Conservation (phyloP, 2,113 vertebrate species). For the Turdus rufiventris region DNA sequence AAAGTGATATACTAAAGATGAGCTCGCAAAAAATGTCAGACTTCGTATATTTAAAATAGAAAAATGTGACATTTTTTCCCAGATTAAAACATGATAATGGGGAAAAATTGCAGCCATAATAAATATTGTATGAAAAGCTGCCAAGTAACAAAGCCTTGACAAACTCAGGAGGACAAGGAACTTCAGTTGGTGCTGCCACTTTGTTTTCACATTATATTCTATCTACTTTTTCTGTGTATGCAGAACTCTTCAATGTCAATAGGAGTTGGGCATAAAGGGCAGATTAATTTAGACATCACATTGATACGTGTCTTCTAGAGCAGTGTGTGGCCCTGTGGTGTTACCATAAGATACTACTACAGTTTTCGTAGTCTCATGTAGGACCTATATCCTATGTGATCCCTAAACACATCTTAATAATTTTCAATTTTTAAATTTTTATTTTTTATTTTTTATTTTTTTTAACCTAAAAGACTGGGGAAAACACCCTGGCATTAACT, state of each 20-base stretch:
- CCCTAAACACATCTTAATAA: not conserved
- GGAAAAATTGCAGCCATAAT: slow-evolving; percentile 61
- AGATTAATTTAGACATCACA: slow-evolving; percentile 21
- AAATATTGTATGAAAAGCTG: slow-evolving; percentile 68
- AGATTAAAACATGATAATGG: slow-evolving; percentile 63
- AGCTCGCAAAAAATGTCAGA: slow-evolving; percentile 51
- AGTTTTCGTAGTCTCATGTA: not conserved
- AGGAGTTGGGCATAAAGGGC: not conserved
- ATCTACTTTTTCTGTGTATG: not conserved
- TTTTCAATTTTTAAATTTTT: not conserved
- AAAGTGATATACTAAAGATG: not conserved
- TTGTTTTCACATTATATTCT: slow-evolving; percentile 31
- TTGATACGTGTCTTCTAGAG: not conserved
- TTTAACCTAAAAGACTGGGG: not conserved
- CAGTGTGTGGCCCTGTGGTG: not conserved
- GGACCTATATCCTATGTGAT: not conserved
- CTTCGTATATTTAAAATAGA: slow-evolving; percentile 43
- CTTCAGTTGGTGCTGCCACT: slow-evolving; percentile 44
- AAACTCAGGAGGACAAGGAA: slow-evolving; percentile 59
- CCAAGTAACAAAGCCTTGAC: slow-evolving; percentile 62
- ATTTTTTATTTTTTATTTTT: not conserved
- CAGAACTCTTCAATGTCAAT: not conserved
- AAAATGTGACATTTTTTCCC: slow-evolving; percentile 56
- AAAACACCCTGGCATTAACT: not conserved
- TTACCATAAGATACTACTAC: not conserved